Evolutionary conservation across 1,140 invertebrate species (phyloP).

Genomic region (Leptinotarsa defecta): DNA sequence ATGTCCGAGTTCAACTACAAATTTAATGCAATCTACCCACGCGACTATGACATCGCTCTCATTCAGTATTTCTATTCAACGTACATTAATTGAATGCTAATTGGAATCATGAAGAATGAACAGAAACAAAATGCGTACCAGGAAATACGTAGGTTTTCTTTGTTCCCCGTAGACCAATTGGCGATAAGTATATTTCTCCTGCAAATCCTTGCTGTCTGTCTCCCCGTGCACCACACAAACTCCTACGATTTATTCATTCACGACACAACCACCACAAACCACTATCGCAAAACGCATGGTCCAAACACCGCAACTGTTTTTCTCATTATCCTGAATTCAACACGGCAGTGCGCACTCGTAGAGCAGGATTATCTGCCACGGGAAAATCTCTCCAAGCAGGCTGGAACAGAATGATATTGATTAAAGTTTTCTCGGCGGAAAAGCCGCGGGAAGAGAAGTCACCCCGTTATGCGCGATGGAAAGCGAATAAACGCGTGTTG

Average conservation of each 20-base stretch:
- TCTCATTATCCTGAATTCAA: background rate
- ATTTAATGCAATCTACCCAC: no score
- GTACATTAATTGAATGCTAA: no score
- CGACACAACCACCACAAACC: background rate
- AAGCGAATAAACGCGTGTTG: background rate
- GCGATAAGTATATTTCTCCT: no score
- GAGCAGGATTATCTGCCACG: background rate
- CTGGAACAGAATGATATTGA: background rate
- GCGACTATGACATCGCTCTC: no score
- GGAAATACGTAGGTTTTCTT: no score
- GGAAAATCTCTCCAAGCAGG: background rate
- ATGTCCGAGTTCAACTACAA: no score
- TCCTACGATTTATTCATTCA: background rate
- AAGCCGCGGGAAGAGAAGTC: background rate
- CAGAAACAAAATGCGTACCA: no score
- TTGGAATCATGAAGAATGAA: no score
- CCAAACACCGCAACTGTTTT: background rate
- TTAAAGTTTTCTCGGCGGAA: background rate
- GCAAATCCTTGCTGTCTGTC: no score
- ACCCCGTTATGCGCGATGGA: background rate
- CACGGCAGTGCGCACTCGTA: background rate
- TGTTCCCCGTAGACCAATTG: no score
- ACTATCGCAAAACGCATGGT: slow-evolving; percentile 2
- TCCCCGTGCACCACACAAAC: background rate
- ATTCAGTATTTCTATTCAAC: no score